phyloP scores from a whole-genome alignment of 2,888 invertebrate species.

The Leucozona laternaria region DNA sequence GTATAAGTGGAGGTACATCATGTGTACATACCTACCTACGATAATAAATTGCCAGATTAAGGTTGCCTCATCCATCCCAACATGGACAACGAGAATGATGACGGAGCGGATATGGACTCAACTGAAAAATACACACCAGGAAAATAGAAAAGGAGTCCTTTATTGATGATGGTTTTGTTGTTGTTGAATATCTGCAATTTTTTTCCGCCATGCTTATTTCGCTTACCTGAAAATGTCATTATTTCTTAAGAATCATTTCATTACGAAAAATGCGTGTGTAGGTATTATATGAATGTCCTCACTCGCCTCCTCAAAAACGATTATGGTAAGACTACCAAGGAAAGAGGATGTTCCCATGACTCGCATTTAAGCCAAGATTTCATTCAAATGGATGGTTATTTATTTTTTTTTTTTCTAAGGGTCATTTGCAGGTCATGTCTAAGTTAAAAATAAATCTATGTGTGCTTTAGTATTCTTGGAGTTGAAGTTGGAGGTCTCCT shows the following conservation, averaged over 20 bases:
- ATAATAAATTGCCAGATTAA: slow-evolving; percentile 65
- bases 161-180: neutral
- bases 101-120: slow-evolving; percentile 17
- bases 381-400: neutral
- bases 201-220: neutral
- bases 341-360: slow-evolving; percentile 1
- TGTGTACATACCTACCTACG: neutral
- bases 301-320: slow-evolving; percentile 20
- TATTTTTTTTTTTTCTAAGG: neutral
- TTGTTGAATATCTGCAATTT: neutral
- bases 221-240: slow-evolving; percentile 41
- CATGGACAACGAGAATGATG: slow-evolving; percentile 35
- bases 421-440: neutral
- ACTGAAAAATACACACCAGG: slow-evolving; percentile 24
- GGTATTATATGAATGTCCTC: slow-evolving; percentile 56
- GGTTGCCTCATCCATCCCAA: slow-evolving; percentile 50
- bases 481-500: no score
- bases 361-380: neutral
- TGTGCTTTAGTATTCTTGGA: slow-evolving; percentile 43
- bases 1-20: neutral
- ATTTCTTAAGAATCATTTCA: slow-evolving; percentile 62
- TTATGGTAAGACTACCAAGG: slow-evolving; percentile 15
- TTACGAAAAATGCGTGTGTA: slow-evolving; percentile 64
- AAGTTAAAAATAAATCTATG: slow-evolving; percentile 31
- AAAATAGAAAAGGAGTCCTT: neutral